Conservation (phyloP, 2,113 vertebrate genomes). For the Muntiacus reevesi region DNA sequence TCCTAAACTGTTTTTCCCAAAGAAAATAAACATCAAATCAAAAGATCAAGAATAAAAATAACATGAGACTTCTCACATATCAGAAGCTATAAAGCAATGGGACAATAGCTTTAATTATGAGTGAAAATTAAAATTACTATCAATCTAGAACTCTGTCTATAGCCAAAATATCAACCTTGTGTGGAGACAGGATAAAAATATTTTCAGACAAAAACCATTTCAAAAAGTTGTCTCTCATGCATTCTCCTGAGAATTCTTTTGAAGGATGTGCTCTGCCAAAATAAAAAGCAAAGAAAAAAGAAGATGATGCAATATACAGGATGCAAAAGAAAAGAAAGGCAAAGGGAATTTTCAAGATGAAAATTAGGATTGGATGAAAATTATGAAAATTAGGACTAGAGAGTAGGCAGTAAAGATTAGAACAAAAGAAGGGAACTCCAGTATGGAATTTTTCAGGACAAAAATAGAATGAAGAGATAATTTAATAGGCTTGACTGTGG, state of each 20-base stretch:
- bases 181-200: background rate
- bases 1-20: background rate
- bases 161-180: background rate
- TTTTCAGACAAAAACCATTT: background rate
- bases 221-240: background rate
- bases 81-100: background rate
- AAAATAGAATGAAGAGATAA: background rate
- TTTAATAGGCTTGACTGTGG: background rate
- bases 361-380: background rate
- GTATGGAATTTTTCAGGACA: background rate
- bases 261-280: background rate
- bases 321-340: background rate
- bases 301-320: background rate
- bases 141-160: background rate
- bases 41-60: background rate
- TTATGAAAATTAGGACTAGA: background rate
- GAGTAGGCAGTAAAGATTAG: background rate
- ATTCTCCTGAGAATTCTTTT: constrained; percentile 6
- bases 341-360: background rate
- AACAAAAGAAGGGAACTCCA: background rate
- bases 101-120: background rate
- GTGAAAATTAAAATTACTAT: background rate
- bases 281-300: background rate
- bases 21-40: background rate
- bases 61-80: background rate